These are phyloP conservation scores for Salvelinus sp. DNA, from an alignment of 2,113 vertebrate species.

Conservation along the genomic window DNA sequence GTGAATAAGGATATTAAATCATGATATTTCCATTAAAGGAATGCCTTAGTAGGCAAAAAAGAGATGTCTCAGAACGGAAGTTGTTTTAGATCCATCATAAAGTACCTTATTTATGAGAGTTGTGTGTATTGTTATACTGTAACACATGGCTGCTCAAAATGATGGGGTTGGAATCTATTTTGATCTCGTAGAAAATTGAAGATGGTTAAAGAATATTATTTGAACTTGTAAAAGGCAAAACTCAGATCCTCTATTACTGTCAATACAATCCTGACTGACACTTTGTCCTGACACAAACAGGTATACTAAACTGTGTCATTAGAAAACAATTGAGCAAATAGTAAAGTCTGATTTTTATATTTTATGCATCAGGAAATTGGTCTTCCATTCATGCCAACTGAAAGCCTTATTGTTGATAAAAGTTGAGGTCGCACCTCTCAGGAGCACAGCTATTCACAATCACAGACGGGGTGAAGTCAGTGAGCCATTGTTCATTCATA, in stretches of 20 bases:
- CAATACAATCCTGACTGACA: background rate
- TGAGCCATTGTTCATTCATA: background rate
- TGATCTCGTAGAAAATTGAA: too few relatives aligned
- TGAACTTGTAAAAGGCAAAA: background rate
- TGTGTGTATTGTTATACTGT: background rate
- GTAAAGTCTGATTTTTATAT: background rate
- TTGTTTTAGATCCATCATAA: slow-evolving; percentile 2
- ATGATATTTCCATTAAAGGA: background rate
- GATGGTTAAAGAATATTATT: background rate
- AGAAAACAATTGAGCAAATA: background rate
- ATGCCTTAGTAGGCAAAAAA: slow-evolving; percentile 1
- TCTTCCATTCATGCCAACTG: slow-evolving; percentile 38
- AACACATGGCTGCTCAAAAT: too few relatives aligned
- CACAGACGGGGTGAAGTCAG: background rate
- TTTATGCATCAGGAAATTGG: background rate
- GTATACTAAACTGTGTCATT: background rate
- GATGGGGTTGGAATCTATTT: too few relatives aligned
- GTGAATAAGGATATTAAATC: background rate
- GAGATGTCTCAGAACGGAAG: background rate
- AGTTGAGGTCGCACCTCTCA: too few relatives aligned
- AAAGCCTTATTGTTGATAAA: slow-evolving; percentile 30
- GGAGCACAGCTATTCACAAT: background rate
- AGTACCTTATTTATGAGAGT: slow-evolving; percentile 6
- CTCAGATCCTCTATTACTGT: background rate
- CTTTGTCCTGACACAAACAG: background rate